These are phyloP conservation scores for Psylliodes chrysocephalus DNA, from an alignment of 2,888 invertebrate species.

Conservation along the genomic window DNA sequence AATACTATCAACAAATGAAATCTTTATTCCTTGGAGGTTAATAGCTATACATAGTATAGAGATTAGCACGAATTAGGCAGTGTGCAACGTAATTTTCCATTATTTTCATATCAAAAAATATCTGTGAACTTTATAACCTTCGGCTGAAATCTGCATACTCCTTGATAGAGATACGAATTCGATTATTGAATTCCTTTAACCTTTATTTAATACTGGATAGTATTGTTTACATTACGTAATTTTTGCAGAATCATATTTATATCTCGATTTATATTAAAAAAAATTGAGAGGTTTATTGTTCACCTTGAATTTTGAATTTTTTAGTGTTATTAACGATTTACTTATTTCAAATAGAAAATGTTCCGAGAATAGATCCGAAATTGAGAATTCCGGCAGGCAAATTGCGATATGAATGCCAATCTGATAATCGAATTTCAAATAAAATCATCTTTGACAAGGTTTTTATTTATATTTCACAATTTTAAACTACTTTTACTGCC, in stretches of 20 bases:
- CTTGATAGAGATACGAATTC: background rate
- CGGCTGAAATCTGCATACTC: background rate
- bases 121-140: background rate
- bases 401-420: no score
- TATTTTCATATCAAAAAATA: background rate
- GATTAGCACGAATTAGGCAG: background rate
- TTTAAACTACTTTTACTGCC: no score
- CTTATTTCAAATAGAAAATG: background rate
- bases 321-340: background rate
- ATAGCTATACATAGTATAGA: no score
- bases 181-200: background rate
- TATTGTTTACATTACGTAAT: background rate
- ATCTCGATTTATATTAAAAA: no score
- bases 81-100: background rate
- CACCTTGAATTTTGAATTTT: background rate
- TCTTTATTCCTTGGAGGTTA: background rate
- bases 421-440: no score
- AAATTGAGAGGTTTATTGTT: background rate
- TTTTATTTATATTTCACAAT: no score
- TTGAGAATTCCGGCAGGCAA: background rate
- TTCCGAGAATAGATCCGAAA: background rate
- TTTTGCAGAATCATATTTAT: background rate
- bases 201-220: background rate
- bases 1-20: background rate
- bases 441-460: no score